Evolutionary conservation across 2,888 invertebrate species (phyloP).

Genomic region (Megamerina dolium): DNA sequence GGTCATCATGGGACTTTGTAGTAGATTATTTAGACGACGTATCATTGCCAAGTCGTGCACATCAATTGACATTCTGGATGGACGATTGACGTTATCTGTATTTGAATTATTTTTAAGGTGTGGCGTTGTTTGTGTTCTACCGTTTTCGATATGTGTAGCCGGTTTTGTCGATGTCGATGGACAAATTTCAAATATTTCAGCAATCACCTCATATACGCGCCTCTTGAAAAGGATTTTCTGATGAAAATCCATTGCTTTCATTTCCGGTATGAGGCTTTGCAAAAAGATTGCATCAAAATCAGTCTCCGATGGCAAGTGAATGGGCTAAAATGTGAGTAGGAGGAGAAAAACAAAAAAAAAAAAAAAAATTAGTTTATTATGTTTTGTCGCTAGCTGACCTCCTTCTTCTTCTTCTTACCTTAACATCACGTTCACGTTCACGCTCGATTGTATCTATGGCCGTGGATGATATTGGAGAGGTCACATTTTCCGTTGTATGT

Average conservation of each 20-base stretch:
- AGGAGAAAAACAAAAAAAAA: neutral
- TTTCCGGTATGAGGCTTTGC: conserved; percentile 39
- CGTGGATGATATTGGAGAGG: neutral
- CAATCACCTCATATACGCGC: conserved; percentile 37
- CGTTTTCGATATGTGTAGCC: conserved; percentile 9
- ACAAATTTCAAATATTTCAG: conserved; percentile 34
- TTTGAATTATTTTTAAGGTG: neutral
- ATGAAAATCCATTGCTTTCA: conserved; percentile 40
- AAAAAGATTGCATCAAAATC: conserved; percentile 39
- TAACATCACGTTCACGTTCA: conserved; percentile 12
- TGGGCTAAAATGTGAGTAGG: conserved; percentile 7
- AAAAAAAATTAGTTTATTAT: too few relatives aligned
- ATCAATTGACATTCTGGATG: conserved; percentile 17
- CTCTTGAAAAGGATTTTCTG: conserved; percentile 42
- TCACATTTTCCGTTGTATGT: conserved; percentile 1
- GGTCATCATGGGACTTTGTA: conserved; percentile 19
- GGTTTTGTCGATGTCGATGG: conserved; percentile 5
- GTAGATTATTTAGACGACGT: conserved; percentile 20
- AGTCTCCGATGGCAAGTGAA: conserved; percentile 14
- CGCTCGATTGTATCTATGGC: neutral
- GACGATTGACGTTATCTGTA: neutral
- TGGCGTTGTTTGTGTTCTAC: conserved; percentile 1
- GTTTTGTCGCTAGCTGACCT: too few relatives aligned
- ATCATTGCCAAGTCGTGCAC: conserved; percentile 23
- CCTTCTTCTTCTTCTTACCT: conserved; percentile 14